A percentile compares a stretch with the other conserved stretches of the same genome.
Evolutionary conservation across 1,140 invertebrate species (phyloP).

Genomic region (Eumaeus atala): DNA sequence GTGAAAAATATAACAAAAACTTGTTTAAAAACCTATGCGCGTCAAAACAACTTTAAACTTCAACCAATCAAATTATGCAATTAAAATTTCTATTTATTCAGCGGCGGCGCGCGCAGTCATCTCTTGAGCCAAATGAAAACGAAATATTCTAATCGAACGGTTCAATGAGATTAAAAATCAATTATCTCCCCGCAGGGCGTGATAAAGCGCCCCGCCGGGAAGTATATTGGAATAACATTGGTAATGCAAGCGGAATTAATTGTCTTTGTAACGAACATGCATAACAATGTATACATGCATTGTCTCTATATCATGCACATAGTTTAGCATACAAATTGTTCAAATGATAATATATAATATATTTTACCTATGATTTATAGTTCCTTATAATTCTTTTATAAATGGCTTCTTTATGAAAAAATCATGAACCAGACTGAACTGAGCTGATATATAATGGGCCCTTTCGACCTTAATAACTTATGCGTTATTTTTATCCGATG

Average conservation of each 20-base stretch:
- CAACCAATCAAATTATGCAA: constrained; percentile 10
- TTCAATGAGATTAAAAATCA: constrained; percentile 28
- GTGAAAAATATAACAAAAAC: background rate
- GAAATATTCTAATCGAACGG: constrained; percentile 28
- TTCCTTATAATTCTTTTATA: too few species aligned
- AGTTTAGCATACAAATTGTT: too few species aligned
- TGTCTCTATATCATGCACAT: background rate
- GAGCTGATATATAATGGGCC: too few species aligned
- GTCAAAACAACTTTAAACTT: background rate
- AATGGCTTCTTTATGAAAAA: too few species aligned
- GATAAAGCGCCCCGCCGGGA: constrained; percentile 20
- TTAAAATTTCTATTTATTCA: constrained; percentile 9
- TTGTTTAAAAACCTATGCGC: background rate
- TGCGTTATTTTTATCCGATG: too few species aligned
- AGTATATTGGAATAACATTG: constrained; percentile 25
- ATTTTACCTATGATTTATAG: too few species aligned
- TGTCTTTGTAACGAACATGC: constrained; percentile 13
- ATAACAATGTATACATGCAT: background rate
- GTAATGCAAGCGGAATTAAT: constrained; percentile 16
- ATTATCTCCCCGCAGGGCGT: constrained; percentile 20
- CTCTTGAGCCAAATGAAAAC: constrained; percentile 1
- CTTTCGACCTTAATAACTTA: too few species aligned
- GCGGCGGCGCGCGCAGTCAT: constrained; percentile 3
- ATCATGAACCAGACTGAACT: too few species aligned
- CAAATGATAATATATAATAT: too few species aligned